Evolutionary conservation across 2,888 invertebrate genomes (phyloP).

Genomic region (Callyntrura sp.): DNA sequence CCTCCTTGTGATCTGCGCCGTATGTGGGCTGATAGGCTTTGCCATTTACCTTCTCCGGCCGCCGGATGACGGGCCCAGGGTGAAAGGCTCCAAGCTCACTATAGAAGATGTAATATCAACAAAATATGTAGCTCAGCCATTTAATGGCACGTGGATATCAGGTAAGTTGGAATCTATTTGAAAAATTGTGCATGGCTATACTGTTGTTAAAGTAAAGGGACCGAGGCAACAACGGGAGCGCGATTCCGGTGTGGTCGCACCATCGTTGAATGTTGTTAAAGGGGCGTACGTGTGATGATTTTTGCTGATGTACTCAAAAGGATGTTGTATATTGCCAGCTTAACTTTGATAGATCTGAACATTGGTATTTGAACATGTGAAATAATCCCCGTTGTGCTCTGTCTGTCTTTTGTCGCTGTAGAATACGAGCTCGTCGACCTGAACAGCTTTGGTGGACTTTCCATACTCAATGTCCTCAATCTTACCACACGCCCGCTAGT

Average conservation of each 20-base stretch:
- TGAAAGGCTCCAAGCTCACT: constrained; percentile 89
- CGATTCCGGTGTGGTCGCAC: no score
- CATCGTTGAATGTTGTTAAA: no score
- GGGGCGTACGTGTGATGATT: no score
- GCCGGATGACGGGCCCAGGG: constrained; percentile 89
- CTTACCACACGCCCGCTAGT: constrained; percentile 91
- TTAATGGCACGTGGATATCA: constrained; percentile 92
- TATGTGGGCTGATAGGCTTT: constrained; percentile 95
- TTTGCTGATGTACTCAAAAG: no score
- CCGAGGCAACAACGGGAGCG: no score
- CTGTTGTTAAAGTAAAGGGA: no score
- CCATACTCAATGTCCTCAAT: constrained; percentile 92
- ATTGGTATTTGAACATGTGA: not conserved
- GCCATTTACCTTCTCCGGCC: constrained; percentile 96
- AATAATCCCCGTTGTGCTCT: constrained; percentile 1
- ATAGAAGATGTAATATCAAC: constrained; percentile 88
- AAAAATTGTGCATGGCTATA: no score
- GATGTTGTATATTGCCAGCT: no score
- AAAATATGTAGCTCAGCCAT: constrained; percentile 86
- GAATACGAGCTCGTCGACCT: constrained; percentile 92
- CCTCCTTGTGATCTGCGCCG: constrained; percentile 94
- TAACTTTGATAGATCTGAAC: no score
- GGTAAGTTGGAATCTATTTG: no score
- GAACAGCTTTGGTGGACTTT: constrained; percentile 92
- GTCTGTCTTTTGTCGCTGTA: constrained; percentile 84